Base-by-base conservation (phyloP, 2,888 invertebrate genomes). In the Sesia bembeciformis region DNA sequence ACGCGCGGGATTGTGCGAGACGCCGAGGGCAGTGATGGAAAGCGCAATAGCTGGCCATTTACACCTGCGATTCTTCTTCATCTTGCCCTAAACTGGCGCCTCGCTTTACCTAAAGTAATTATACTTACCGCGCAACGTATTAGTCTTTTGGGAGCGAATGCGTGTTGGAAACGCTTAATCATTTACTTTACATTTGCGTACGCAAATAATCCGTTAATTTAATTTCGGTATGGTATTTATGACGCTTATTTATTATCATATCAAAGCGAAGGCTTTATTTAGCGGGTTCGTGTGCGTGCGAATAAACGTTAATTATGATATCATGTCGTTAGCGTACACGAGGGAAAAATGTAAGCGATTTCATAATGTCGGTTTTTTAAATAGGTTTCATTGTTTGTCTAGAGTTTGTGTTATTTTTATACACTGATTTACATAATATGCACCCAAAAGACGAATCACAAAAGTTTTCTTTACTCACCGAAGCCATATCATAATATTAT, bases 21-120 rank as follows among this genome's bases (percentile, higher is more conserved):
- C 62, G 62, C 68, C 65, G 65, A 63, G 59, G 67, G 70, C 67
- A 62, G 73, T 86, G 84, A 86, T 84, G 82, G 77, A 86, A 82
- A 78, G 78, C 82, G 78, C 83, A 79, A 82, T 84, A 80, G 81
- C 71, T 76, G 80, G 73, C 80, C 78, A 78, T 86, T 85, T 84
- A 85, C 85, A 85, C 86, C 85, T 87, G 84, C 81, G 81, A 86
- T 86, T 86, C 85, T 85, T 86, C 87, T 88, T 84, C 84, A 83
- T 87, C 86, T 85, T 83, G 74, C 81, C 80, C 81, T 83, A 81
- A 87, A 83, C 81, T 75, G 85, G 81, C 78, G 74, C 77, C 64
- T 78, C 81, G 76, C 71, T 87, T 84, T 83, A 78, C 81, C 81
- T 82, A 81, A 86, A 84, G 81, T 84, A 87, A 88, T 88, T 87